Evolutionary conservation across 1,140 invertebrate species (phyloP).

Genomic region (Bemisia tabaci): DNA sequence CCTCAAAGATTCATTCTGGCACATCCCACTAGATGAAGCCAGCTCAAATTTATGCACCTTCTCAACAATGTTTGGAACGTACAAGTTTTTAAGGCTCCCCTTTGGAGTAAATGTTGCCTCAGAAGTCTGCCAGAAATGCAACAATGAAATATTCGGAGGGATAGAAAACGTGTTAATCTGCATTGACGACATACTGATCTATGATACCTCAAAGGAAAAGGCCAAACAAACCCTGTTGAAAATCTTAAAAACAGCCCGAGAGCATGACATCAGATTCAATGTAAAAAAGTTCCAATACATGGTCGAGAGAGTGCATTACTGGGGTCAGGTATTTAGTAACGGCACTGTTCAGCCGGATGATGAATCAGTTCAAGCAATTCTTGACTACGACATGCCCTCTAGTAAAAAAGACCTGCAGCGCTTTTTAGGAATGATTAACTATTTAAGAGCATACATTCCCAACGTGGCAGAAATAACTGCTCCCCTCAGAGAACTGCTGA

Average conservation of each 20-base stretch:
- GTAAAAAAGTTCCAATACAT: conserved; percentile 10
- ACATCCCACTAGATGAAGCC: not conserved
- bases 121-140: not conserved
- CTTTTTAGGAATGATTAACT: conserved; percentile 5
- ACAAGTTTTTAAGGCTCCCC: not conserved
- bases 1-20: conserved; percentile 1
- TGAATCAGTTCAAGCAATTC: conserved; percentile 13
- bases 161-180: conserved; percentile 25
- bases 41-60: not conserved
- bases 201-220: conserved; percentile 12
- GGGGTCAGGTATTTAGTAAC: conserved; percentile 14
- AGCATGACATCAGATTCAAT: conserved; percentile 19
- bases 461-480: conserved; percentile 1
- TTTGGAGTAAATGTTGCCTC: conserved; percentile 1
- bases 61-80: not conserved
- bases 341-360: conserved; percentile 12
- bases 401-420: not conserved
- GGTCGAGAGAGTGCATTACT: conserved; percentile 10
- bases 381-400: conserved; percentile 9
- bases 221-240: conserved; percentile 8
- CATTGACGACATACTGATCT: conserved; percentile 15
- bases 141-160: conserved; percentile 1
- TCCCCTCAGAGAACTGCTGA: not conserved
- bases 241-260: conserved; percentile 14
- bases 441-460: conserved; percentile 11